phyloP scores from a whole-genome alignment of 2,797 vertebrate genomes.

The Vultur gryphus region DNA sequence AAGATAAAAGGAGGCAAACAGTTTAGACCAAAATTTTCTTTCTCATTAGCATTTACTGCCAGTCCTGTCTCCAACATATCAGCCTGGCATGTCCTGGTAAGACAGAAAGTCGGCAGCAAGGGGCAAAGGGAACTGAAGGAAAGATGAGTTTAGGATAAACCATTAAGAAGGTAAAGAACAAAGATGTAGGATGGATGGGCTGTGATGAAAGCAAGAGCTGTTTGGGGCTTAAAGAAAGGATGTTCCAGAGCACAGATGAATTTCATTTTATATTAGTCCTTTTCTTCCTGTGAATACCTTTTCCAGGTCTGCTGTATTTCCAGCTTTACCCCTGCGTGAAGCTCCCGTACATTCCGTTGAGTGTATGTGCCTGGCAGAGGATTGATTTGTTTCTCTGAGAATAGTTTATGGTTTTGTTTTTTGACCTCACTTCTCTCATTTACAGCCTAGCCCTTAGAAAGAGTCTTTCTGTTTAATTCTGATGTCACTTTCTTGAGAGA shows the following conservation, averaged over 20 bases:
- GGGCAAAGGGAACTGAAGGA: background rate
- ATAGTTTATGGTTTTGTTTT: background rate
- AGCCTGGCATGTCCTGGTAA: background rate
- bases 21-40: background rate
- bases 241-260: background rate
- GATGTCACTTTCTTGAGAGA: background rate
- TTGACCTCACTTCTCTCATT: background rate
- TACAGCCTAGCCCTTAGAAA: background rate
- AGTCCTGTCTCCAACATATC: background rate
- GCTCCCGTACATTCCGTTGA: background rate
- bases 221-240: background rate
- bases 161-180: background rate
- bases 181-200: background rate
- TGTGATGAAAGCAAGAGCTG: background rate
- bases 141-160: background rate
- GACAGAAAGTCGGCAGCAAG: background rate
- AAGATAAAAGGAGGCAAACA: background rate
- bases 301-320: background rate
- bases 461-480: background rate
- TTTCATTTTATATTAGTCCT: background rate
- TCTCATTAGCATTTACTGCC: background rate
- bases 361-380: background rate
- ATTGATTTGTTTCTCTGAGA: background rate
- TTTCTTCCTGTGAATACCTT: background rate
- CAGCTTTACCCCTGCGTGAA: background rate